phyloP scores from a whole-genome alignment of 2,113 vertebrate genomes.

The Cheirogaleus medius region DNA sequence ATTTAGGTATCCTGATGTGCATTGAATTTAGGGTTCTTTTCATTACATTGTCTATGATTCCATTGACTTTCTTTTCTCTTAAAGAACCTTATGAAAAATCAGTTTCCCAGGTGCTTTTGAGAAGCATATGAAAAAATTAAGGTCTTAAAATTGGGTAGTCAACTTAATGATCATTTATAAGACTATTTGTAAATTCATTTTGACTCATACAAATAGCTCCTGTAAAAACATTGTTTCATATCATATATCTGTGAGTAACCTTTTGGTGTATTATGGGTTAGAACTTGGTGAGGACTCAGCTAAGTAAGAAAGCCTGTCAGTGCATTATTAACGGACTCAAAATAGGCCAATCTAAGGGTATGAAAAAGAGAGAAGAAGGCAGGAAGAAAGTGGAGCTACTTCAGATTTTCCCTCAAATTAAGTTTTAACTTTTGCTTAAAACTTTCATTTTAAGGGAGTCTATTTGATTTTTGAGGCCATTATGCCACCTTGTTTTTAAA shows the following conservation, averaged over 20 bases:
- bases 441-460: not conserved
- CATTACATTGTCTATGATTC: not conserved
- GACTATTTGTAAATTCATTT: not conserved
- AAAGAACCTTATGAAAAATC: not conserved
- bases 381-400: not conserved
- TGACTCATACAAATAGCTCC: not conserved
- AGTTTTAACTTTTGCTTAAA: not conserved
- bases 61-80: not conserved
- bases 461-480: not conserved
- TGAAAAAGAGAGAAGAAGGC: not conserved
- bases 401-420: not conserved
- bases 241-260: not conserved
- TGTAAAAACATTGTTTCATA: not conserved
- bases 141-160: not conserved
- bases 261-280: not conserved
- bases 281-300: not conserved
- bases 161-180: not conserved
- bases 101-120: not conserved
- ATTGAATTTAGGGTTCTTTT: not conserved
- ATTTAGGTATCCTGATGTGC: not conserved
- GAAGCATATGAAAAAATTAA: not conserved
- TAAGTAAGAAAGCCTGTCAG: not conserved
- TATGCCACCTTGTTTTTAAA: not conserved
- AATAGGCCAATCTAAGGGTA: not conserved
- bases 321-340: not conserved